Percentiles rank a stretch among this genome's conserved stretches.
Conservation (phyloP, 2,797 vertebrate species). For the Molothrus aeneus region DNA sequence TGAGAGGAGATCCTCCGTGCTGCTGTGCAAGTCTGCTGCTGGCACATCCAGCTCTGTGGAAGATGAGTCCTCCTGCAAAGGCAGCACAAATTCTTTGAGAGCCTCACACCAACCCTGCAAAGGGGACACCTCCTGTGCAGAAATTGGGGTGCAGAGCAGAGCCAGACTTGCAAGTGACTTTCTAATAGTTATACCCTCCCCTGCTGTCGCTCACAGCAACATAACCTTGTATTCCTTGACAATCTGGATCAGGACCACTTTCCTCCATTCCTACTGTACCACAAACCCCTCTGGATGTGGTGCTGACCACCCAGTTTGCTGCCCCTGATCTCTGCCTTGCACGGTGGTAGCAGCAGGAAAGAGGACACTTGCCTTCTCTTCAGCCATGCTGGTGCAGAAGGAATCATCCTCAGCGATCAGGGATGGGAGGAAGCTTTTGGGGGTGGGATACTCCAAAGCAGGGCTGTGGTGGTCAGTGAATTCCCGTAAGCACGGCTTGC, state of each 20-base stretch:
- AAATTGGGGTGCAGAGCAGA: background rate
- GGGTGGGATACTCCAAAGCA: constrained; percentile 54
- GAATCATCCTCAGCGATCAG: constrained; percentile 78
- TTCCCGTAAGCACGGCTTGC: constrained; percentile 81
- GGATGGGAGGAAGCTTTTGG: constrained; percentile 74
- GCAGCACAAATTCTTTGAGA: background rate
- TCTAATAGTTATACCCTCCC: background rate
- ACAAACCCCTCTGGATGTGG: background rate
- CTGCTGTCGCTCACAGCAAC: background rate
- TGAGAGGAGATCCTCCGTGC: constrained; percentile 83
- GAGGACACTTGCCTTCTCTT: constrained; percentile 82
- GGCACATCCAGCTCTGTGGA: constrained; percentile 78
- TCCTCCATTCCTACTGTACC: background rate
- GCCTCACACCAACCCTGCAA: fast-evolving
- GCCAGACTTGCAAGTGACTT: background rate
- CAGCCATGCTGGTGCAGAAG: constrained; percentile 75
- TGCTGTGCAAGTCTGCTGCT: constrained; percentile 73
- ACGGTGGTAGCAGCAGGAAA: fast-evolving
- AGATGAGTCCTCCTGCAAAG: constrained; percentile 76
- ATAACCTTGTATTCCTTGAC: background rate
- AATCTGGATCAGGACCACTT: background rate
- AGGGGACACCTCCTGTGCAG: fast-evolving
- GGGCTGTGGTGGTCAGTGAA: constrained; percentile 32
- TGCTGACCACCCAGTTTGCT: background rate
- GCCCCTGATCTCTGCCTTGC: background rate